phyloP scores from a whole-genome alignment of 2,797 vertebrate species.

The Micropoecilia bifurca region DNA sequence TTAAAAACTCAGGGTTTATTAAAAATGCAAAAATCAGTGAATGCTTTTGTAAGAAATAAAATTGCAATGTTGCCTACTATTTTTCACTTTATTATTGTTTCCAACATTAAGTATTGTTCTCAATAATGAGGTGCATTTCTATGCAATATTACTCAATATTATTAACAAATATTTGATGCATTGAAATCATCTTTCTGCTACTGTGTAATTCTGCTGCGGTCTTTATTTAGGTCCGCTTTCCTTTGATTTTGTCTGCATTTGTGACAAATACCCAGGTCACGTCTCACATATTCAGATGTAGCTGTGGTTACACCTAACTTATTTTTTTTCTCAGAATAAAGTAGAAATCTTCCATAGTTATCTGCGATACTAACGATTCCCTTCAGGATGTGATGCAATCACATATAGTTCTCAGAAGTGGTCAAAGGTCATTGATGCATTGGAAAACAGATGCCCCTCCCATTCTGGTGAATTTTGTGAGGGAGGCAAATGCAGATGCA shows the following conservation, averaged over 20 bases:
- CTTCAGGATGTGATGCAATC: not conserved
- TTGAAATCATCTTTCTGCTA: not conserved
- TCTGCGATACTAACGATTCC: not conserved
- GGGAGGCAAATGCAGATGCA: not conserved
- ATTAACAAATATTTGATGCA: not conserved
- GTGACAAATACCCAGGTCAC: not conserved
- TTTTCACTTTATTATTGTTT: constrained; percentile 36
- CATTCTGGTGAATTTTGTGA: not conserved
- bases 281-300: not conserved
- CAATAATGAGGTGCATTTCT: constrained; percentile 28
- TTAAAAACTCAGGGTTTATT: constrained; percentile 79
- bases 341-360: not conserved
- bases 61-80: constrained; percentile 44
- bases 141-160: constrained; percentile 6
- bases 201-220: not conserved
- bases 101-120: constrained; percentile 21
- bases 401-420: not conserved
- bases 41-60: constrained; percentile 57
- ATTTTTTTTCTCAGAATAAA: not conserved
- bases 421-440: not conserved
- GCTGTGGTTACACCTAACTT: not conserved
- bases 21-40: constrained; percentile 42
- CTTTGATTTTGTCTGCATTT: not conserved
- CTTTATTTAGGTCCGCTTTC: not conserved
- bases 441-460: not conserved